phyloP scores from a whole-genome alignment of 2,797 vertebrate species.

The Myotis findleyi region DNA sequence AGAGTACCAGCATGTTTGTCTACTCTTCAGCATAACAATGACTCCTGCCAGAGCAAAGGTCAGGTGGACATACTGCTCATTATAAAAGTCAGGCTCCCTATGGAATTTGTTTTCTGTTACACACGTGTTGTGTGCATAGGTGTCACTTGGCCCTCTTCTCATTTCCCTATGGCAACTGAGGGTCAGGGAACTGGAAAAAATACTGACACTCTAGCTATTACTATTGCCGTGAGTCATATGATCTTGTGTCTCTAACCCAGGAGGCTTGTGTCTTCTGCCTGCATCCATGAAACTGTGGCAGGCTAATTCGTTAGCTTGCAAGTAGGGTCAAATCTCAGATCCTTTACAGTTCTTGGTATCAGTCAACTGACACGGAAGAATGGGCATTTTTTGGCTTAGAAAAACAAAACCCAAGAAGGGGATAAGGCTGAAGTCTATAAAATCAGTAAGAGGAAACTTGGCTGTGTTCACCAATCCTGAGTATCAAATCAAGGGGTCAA shows the following conservation, averaged over 20 bases:
- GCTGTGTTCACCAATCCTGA: neutral
- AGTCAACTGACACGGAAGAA: neutral
- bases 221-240: neutral
- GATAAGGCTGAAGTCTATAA: neutral
- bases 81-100: neutral
- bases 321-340: neutral
- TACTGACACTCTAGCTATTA: neutral
- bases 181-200: neutral
- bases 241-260: neutral
- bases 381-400: conserved; percentile 18
- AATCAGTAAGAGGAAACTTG: neutral
- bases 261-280: neutral
- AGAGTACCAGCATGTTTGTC: neutral
- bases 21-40: neutral
- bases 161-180: neutral
- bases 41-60: neutral
- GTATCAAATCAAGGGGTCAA: neutral
- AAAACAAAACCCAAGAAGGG: neutral
- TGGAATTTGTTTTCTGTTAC: neutral
- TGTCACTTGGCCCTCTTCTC: neutral
- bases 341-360: conserved; percentile 16
- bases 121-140: neutral
- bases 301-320: neutral
- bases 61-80: neutral
- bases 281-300: neutral